phyloP scores from a whole-genome alignment of 2,113 vertebrate genomes.

The Grammomys dolichurus region DNA sequence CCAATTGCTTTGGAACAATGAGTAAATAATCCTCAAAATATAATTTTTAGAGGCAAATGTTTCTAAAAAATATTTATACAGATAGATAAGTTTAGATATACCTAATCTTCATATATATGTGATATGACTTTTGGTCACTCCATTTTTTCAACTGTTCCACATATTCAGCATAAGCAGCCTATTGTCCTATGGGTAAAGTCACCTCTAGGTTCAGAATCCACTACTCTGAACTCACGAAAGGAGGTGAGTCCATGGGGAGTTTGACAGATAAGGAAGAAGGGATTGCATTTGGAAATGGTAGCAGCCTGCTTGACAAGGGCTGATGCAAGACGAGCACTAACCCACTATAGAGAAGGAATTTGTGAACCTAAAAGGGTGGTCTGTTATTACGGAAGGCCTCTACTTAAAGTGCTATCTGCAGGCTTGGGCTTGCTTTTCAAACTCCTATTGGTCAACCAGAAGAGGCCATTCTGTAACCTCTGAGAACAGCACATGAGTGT shows the following conservation, averaged over 20 bases:
- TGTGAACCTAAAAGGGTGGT: background rate
- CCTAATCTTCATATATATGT: background rate
- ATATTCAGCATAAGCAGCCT: background rate
- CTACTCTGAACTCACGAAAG: background rate
- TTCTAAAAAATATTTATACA: background rate
- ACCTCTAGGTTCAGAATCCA: background rate
- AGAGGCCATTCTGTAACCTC: background rate
- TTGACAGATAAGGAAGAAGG: background rate
- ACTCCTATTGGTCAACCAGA: background rate
- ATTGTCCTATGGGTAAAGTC: background rate
- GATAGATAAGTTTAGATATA: background rate
- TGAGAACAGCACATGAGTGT: background rate
- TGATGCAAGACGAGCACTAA: background rate
- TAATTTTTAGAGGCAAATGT: background rate
- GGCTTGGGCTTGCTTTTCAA: background rate
- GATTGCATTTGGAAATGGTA: background rate
- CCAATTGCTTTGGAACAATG: background rate
- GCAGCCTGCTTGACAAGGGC: background rate
- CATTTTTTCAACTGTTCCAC: background rate
- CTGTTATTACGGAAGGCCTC: background rate
- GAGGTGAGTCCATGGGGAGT: background rate
- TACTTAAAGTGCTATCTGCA: background rate
- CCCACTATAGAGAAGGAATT: background rate
- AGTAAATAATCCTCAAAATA: background rate
- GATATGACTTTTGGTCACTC: background rate